Percentiles rank a stretch among this genome's conserved stretches.
phyloP scores from a whole-genome alignment of 1,140 invertebrate genomes.

The Homarus americanus region DNA sequence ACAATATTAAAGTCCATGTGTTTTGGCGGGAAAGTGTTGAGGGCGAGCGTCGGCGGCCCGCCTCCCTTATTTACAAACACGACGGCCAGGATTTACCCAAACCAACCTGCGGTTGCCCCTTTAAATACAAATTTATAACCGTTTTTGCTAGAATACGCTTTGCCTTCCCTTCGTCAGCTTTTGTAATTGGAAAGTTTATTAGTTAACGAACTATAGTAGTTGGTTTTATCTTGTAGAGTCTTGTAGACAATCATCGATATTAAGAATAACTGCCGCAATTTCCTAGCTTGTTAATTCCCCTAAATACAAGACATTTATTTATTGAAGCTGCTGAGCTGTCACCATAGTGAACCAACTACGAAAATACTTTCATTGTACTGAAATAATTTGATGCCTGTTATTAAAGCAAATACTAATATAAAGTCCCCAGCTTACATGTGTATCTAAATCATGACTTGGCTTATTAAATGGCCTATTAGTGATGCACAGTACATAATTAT shows the following conservation, averaged over 20 bases:
- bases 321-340: too few species aligned
- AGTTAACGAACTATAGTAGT: not conserved
- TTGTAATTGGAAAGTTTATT: too few species aligned
- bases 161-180: too few species aligned
- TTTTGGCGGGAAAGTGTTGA: constrained; percentile 57
- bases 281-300: not conserved
- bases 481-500: too few species aligned
- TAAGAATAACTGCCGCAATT: too few species aligned
- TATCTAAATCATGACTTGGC: too few species aligned
- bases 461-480: too few species aligned
- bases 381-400: too few species aligned
- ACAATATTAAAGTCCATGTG: constrained; percentile 44
- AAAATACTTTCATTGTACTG: too few species aligned
- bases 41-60: constrained; percentile 1
- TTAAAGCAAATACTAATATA: too few species aligned
- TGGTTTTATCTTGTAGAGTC: not conserved
- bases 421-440: too few species aligned
- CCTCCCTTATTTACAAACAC: constrained; percentile 50
- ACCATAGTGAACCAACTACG: too few species aligned
- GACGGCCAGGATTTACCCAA: constrained; percentile 14
- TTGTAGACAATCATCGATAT: not conserved
- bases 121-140: constrained; percentile 46
- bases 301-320: not conserved
- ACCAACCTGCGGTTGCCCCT: constrained; percentile 19
- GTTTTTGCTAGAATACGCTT: not conserved